A percentile compares a stretch with the other conserved stretches of the same genome.
phyloP scores from a whole-genome alignment of 2,113 vertebrate species.

The Scomber japonicus region DNA sequence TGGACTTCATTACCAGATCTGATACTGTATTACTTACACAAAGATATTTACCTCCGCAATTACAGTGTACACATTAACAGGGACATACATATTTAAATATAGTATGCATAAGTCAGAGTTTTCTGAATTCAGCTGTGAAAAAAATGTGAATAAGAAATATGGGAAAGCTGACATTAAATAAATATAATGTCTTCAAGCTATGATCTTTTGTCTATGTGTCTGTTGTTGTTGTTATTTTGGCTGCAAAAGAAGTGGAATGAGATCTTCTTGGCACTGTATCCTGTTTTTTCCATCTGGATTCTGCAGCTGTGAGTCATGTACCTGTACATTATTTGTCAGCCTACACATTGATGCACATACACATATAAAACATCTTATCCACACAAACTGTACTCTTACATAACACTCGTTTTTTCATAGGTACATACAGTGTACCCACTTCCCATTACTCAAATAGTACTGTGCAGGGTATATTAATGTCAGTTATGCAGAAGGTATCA shows the following conservation, averaged over 20 bases:
- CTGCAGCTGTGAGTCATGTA: slow-evolving; percentile 46
- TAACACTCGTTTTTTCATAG: slow-evolving; percentile 11
- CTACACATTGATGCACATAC: slow-evolving; percentile 1
- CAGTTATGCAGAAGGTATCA: not conserved
- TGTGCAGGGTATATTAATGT: not conserved
- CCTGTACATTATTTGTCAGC: slow-evolving; percentile 41
- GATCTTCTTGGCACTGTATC: slow-evolving; percentile 3
- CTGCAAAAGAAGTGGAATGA: not conserved
- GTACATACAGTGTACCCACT: slow-evolving; percentile 1
- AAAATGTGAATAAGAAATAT: not conserved
- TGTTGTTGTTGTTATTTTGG: not conserved
- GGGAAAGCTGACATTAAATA: not conserved
- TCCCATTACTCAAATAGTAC: not conserved
- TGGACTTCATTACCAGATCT: not conserved
- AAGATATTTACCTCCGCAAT: not conserved
- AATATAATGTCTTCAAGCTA: not conserved
- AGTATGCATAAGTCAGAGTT: not conserved
- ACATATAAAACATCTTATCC: slow-evolving; percentile 5
- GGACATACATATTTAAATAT: not conserved
- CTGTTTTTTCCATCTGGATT: slow-evolving; percentile 1
- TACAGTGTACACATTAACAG: not conserved
- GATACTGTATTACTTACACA: not conserved
- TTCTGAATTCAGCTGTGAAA: not conserved
- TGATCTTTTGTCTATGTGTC: not conserved
- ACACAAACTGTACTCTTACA: slow-evolving; percentile 17